Conservation (phyloP, 2,888 invertebrate genomes). For the Cheilosia urbana region DNA sequence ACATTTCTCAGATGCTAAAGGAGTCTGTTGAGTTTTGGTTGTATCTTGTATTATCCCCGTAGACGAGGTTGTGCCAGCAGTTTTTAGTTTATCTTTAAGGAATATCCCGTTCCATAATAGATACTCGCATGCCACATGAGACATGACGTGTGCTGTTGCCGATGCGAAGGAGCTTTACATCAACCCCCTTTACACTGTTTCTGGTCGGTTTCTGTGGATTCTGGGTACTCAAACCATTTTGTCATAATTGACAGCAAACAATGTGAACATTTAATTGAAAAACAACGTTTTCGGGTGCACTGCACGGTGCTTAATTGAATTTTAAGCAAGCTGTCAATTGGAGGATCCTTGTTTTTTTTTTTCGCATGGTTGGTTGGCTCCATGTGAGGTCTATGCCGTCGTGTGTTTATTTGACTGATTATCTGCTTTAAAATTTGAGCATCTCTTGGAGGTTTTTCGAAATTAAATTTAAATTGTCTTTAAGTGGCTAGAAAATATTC, state of each 20-base stretch:
- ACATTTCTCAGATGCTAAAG: neutral
- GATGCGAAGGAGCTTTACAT: slow-evolving; percentile 10
- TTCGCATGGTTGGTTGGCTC: too few species aligned
- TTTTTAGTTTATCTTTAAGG: slow-evolving; percentile 36
- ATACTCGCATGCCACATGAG: too few species aligned
- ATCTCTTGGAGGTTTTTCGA: too few species aligned
- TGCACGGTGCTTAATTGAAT: slow-evolving; percentile 56
- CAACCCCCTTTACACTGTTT: neutral
- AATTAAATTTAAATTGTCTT: too few species aligned
- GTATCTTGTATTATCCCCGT: slow-evolving; percentile 27
- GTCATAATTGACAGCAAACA: slow-evolving; percentile 68
- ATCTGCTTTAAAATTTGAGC: too few species aligned
- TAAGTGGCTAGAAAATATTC: too few species aligned
- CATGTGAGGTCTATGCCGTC: too few species aligned
- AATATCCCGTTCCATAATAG: slow-evolving; percentile 4
- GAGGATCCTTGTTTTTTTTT: neutral
- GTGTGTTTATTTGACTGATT: too few species aligned
- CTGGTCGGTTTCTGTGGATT: slow-evolving; percentile 38
- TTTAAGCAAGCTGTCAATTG: slow-evolving; percentile 43
- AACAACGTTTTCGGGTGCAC: slow-evolving; percentile 62
- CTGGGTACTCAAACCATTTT: slow-evolving; percentile 52
- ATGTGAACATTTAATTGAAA: slow-evolving; percentile 72
- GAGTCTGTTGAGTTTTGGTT: slow-evolving; percentile 4
- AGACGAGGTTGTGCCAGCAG: slow-evolving; percentile 13
- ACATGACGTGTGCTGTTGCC: neutral